phyloP scores from a whole-genome alignment of 1,140 invertebrate genomes.

The Penaeus japonicus region DNA sequence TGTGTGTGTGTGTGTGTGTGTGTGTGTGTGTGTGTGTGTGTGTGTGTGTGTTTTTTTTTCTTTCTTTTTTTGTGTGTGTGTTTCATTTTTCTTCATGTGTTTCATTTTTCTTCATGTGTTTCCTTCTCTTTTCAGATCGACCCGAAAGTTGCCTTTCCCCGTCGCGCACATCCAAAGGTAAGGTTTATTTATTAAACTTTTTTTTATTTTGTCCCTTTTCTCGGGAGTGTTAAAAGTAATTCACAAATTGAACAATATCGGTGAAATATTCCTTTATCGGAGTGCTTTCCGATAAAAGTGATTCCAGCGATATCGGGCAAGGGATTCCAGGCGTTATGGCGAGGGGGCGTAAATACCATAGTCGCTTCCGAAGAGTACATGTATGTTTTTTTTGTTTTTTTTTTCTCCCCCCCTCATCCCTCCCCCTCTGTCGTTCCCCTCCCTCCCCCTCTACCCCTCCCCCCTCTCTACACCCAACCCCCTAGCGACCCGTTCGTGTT shows the following conservation, averaged over 20 bases:
- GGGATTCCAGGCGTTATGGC: background rate
- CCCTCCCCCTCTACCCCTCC: background rate
- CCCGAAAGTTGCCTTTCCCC: constrained; percentile 99
- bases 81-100: too few species aligned
- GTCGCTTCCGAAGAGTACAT: background rate
- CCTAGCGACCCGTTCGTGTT: background rate
- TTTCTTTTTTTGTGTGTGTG: too few species aligned
- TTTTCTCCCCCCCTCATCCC: background rate
- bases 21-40: too few species aligned
- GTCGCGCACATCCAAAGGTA: constrained; percentile 98
- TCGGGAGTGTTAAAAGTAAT: background rate
- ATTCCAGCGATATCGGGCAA: background rate
- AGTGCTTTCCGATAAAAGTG: background rate
- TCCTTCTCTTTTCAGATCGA: constrained; percentile 87
- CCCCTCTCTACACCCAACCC: background rate
- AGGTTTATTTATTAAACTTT: constrained; percentile 65
- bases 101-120: background rate
- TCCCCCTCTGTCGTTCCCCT: background rate
- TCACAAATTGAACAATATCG: background rate
- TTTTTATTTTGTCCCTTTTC: background rate
- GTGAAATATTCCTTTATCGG: background rate
- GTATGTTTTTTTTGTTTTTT: too few species aligned
- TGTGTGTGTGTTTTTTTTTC: too few species aligned
- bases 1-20: too few species aligned
- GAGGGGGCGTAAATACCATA: background rate